phyloP scores from a whole-genome alignment of 2,797 vertebrate genomes.

The Darevskia nairensis region DNA sequence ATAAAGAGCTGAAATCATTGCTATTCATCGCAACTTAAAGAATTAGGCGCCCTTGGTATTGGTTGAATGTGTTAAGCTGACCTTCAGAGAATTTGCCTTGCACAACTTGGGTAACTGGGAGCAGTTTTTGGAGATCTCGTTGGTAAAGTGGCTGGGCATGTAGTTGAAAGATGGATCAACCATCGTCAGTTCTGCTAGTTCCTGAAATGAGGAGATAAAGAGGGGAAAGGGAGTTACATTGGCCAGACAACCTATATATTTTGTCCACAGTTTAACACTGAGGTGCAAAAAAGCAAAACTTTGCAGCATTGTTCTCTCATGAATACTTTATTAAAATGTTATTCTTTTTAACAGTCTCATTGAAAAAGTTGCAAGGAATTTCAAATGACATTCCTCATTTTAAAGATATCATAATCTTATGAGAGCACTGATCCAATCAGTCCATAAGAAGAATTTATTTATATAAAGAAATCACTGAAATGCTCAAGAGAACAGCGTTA shows the following conservation, averaged over 20 bases:
- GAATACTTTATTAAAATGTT: constrained; percentile 25
- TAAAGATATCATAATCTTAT: constrained; percentile 35
- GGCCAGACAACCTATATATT: neutral
- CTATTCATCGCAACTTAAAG: neutral
- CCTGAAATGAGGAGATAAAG: neutral
- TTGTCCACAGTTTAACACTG: neutral
- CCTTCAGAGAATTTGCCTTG: neutral
- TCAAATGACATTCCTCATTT: constrained; percentile 22
- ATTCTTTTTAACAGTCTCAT: neutral
- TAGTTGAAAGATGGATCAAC: neutral
- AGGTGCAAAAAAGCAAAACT: rapidly evolving
- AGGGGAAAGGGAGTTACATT: neutral
- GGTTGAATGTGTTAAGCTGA: neutral
- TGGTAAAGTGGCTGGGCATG: neutral
- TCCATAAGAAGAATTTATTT: neutral
- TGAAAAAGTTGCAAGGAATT: constrained; percentile 6
- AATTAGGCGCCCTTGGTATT: neutral
- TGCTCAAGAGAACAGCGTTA: constrained; percentile 29
- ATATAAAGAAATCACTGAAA: constrained; percentile 46
- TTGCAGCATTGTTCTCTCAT: neutral
- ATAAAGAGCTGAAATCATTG: neutral
- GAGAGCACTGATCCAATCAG: constrained; percentile 14
- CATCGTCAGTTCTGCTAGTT: neutral
- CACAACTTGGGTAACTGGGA: neutral
- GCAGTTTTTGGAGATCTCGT: neutral